Evolutionary conservation across 1,140 invertebrate species (phyloP).

Genomic region (Magallana angulata): DNA sequence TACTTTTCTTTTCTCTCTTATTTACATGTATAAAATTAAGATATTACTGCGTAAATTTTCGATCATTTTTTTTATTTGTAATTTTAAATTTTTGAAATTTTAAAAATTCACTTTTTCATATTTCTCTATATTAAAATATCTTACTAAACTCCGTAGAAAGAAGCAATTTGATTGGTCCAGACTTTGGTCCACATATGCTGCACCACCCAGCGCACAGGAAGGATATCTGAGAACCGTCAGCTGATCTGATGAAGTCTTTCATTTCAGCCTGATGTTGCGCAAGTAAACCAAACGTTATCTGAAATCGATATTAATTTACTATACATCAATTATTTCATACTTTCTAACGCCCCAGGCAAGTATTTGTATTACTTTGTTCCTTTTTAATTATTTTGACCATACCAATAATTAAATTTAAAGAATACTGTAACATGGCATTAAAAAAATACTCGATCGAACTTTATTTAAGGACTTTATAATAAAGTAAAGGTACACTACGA

Average conservation of each 20-base stretch:
- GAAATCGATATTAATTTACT: not conserved
- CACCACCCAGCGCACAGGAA: not conserved
- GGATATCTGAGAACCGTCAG: not conserved
- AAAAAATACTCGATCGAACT: no score
- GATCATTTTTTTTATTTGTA: no score
- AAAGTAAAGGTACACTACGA: no score
- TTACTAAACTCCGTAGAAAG: not conserved
- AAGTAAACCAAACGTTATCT: not conserved
- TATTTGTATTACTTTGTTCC: no score
- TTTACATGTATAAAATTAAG: not conserved
- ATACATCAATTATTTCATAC: no score
- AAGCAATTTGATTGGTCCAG: not conserved
- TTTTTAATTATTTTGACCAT: no score
- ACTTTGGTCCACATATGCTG: not conserved
- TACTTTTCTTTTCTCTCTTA: not conserved
- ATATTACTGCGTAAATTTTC: not conserved
- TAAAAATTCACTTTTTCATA: no score
- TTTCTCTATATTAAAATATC: not conserved
- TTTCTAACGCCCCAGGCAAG: no score
- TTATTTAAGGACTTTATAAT: no score
- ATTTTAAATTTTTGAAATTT: no score
- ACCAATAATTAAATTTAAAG: no score
- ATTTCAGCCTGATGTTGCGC: not conserved
- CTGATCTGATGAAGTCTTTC: not conserved
- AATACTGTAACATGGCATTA: no score